These are phyloP conservation scores for Palythoa grandis DNA, from an alignment of 92 coral and sea anemone genomes.

Conservation along the genomic window DNA sequence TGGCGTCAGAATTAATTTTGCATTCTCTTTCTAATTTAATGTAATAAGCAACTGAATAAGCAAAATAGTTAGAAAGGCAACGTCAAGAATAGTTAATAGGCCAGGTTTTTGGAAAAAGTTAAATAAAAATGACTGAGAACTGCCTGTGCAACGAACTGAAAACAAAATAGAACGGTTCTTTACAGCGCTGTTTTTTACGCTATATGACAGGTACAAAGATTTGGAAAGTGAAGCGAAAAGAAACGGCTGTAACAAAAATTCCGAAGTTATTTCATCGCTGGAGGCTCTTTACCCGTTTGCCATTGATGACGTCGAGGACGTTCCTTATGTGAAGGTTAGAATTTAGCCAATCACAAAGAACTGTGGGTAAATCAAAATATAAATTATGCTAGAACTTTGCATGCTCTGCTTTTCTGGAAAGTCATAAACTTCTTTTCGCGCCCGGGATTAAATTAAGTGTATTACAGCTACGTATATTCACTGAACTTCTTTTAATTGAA, in stretches of 20 bases:
- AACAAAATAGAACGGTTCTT: neutral
- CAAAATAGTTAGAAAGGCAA: no score
- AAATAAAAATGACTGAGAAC: neutral
- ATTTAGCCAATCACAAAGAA: neutral
- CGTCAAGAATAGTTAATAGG: no score
- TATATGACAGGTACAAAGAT: slow-evolving; percentile 68
- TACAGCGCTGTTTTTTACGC: neutral
- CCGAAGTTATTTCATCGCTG: slow-evolving; percentile 47
- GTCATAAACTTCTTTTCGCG: no score
- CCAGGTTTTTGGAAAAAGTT: no score
- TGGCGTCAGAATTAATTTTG: neutral
- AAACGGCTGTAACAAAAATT: slow-evolving; percentile 49
- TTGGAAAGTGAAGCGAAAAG: slow-evolving; percentile 73
- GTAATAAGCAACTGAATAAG: no score
- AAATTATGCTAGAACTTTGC: no score
- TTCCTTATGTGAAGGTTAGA: slow-evolving; percentile 81
- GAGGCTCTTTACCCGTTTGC: slow-evolving; percentile 74
- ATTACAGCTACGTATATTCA: no score
- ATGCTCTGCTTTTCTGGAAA: no score
- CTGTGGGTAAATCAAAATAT: no score
- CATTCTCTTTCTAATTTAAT: neutral
- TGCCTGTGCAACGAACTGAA: neutral
- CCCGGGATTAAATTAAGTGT: no score
- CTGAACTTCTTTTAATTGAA: no score
- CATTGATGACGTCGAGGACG: slow-evolving; percentile 76